These are phyloP conservation scores for Notolabrus celidotus DNA, from an alignment of 2,797 vertebrate species.

Conservation along the genomic window DNA sequence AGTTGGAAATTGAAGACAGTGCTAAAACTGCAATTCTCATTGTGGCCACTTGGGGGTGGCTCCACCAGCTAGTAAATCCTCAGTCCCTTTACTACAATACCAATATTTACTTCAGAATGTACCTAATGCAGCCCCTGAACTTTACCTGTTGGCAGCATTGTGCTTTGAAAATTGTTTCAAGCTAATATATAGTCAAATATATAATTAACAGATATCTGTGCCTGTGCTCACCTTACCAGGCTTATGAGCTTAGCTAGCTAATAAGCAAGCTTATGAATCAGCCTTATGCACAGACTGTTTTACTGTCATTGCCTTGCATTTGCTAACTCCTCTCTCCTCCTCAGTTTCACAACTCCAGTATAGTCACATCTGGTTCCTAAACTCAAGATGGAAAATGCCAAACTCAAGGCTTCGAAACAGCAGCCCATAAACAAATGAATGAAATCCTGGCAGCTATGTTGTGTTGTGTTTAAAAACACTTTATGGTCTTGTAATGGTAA, in stretches of 20 bases:
- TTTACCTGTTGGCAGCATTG: too few species aligned
- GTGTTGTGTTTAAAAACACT: not conserved
- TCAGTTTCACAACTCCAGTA: too few species aligned
- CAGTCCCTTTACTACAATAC: too few species aligned
- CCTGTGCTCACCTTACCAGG: not conserved
- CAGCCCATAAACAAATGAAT: not conserved
- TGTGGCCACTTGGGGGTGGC: not conserved
- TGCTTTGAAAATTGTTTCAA: too few species aligned
- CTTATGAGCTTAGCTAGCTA: not conserved
- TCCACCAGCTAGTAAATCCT: not conserved
- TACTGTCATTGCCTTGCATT: too few species aligned
- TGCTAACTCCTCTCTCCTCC: too few species aligned
- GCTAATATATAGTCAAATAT: too few species aligned
- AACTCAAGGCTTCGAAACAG: not conserved
- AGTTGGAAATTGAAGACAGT: too few species aligned
- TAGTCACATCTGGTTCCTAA: too few species aligned
- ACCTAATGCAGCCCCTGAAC: too few species aligned
- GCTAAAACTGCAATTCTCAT: not conserved
- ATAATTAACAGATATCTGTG: not conserved
- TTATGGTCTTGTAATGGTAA: not conserved
- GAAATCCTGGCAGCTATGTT: not conserved
- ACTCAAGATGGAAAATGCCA: too few species aligned
- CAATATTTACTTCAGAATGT: too few species aligned
- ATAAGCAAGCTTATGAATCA: not conserved
- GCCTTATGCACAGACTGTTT: not conserved